Percentiles rank a stretch among this genome's conserved stretches.
Evolutionary conservation across 2,797 vertebrate species (phyloP).

Genomic region (Eupleurogrammus muticus): DNA sequence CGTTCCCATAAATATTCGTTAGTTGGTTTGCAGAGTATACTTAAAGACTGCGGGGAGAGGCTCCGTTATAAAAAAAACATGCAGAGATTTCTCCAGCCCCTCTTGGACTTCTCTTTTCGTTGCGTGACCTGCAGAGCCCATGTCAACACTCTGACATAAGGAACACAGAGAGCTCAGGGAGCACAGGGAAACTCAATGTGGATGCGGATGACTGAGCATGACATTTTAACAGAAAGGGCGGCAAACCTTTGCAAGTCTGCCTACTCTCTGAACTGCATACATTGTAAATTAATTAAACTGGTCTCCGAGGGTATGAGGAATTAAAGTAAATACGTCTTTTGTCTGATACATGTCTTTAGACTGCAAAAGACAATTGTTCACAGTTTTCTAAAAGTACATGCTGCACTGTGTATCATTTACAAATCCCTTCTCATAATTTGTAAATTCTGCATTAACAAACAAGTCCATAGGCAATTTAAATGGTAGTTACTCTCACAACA

Average conservation of each 20-base stretch:
- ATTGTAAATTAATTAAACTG: slow-evolving; percentile 70
- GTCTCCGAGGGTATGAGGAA: slow-evolving; percentile 34
- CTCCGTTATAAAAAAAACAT: slow-evolving; percentile 47
- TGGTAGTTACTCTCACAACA: slow-evolving; percentile 17
- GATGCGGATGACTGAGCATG: slow-evolving; percentile 74
- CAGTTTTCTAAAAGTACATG: background rate
- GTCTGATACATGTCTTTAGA: background rate
- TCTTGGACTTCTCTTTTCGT: slow-evolving; percentile 55
- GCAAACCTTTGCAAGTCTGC: slow-evolving; percentile 52
- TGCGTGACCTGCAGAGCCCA: slow-evolving; percentile 76
- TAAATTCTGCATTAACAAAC: slow-evolving; percentile 14
- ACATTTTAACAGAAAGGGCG: slow-evolving; percentile 69
- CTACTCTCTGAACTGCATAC: slow-evolving; percentile 43
- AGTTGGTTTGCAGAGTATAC: slow-evolving; percentile 18
- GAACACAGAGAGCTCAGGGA: slow-evolving; percentile 75
- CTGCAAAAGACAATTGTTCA: background rate
- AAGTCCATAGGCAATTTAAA: background rate
- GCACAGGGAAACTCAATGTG: slow-evolving; percentile 57
- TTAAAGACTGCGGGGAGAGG: slow-evolving; percentile 33
- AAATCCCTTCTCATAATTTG: background rate
- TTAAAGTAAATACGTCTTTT: slow-evolving; percentile 7
- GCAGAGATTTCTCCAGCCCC: slow-evolving; percentile 57
- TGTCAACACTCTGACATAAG: slow-evolving; percentile 78
- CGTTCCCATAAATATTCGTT: slow-evolving; percentile 13
- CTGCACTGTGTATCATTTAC: background rate